Evolutionary conservation across 2,113 vertebrate genomes (phyloP), one percentile per base, ranked within the genome.

Genomic region (Colius striatus): DNA sequence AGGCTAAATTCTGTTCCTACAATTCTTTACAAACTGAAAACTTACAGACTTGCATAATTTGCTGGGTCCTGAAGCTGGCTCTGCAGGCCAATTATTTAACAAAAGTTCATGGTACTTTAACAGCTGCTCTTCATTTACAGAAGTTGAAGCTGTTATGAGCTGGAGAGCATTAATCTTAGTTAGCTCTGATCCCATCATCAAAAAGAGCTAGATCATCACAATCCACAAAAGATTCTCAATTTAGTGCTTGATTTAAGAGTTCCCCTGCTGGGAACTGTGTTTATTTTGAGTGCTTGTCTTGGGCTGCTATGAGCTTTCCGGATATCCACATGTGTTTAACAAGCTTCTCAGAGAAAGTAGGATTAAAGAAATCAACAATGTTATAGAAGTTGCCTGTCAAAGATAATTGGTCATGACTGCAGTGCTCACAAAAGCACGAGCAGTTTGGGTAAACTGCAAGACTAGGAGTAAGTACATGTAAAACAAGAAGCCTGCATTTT

Each of bases 401-500:
- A 77, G 58, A 21, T 30, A 75, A 74, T 21, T 72, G 34, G n/a
- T 43, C 29, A 47, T n/a, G 41, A 86, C 16, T 34, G 29, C 0
- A 74, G 61, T 16, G 72, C 12, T 62, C 23, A 13, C 8, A 71
- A 34, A 20, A 71, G 22, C 15, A 76, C 7, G 1, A 82, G 29
- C 3, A 1, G 10, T 29, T 30, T 67, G 70, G 9, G 13, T 62
- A 63, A 76, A 58, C 22, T 1, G 2, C 26, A 83, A 26, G 32
- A 36, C 43, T 51, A 63, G 36, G 17, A 83, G 13, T 5, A 47
- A 23, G 29, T 29, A 27, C 5, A 41, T 0, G 0, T 7, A 47
- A 70, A 27, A 12, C 6, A 80, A 67, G 8, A 16, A 82, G 25
- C 15, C 22, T 14, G 4, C 8, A 3, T 55, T 92, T 29, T 60